These are phyloP conservation scores for Apus apus DNA, from an alignment of 2,113 vertebrate genomes.

Conservation along the genomic window DNA sequence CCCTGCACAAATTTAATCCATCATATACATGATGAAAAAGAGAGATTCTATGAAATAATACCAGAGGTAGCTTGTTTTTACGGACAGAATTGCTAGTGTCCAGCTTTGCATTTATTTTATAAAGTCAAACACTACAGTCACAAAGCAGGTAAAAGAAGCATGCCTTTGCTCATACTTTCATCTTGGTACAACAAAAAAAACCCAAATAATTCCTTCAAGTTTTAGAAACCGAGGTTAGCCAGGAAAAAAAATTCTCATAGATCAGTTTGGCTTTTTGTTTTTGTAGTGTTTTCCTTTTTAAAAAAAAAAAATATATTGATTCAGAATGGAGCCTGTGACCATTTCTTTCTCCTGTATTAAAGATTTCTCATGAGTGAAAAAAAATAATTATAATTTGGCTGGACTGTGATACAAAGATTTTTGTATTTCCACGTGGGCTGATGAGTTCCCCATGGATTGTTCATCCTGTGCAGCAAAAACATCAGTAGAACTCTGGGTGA, in stretches of 20 bases:
- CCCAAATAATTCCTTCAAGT: background rate
- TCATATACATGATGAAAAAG: fast-evolving
- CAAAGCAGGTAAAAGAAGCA: background rate
- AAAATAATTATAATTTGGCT: background rate
- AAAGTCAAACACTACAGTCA: background rate
- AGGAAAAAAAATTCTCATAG: background rate
- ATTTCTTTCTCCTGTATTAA: background rate
- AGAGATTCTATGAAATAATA: background rate
- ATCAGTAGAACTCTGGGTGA: background rate
- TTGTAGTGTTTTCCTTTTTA: too few relatives aligned
- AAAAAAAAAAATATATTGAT: too few relatives aligned
- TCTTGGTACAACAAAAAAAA: fast-evolving
- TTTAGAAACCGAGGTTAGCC: background rate
- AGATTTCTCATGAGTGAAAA: background rate
- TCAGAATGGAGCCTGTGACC: background rate
- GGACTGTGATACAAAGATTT: background rate
- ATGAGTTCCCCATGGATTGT: background rate
- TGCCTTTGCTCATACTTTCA: background rate
- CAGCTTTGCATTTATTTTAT: background rate
- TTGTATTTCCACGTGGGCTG: background rate
- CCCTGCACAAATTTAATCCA: background rate
- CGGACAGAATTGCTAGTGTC: background rate
- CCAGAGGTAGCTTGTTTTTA: background rate
- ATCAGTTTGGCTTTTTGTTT: background rate
- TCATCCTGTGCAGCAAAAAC: background rate